Percentiles rank a stretch among this genome's conserved stretches.
These are phyloP conservation scores for Lepidostoma basale DNA, from an alignment of 1,140 invertebrate species.

Conservation along the genomic window DNA sequence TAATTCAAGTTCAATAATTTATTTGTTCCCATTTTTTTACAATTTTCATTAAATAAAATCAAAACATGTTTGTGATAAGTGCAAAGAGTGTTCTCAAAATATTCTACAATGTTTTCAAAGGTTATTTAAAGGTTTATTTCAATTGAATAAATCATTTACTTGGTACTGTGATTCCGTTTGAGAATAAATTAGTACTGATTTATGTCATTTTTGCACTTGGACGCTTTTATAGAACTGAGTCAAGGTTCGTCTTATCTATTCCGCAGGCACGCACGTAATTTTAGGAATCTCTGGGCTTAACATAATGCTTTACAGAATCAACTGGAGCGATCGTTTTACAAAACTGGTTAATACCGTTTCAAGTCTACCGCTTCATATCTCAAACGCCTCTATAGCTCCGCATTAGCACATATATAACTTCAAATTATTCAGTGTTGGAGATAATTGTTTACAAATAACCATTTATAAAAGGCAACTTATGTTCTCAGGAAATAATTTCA, in stretches of 20 bases:
- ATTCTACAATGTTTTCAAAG: too few relatives aligned
- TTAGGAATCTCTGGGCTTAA: background rate
- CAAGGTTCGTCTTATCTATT: background rate
- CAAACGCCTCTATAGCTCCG: slow-evolving; percentile 7
- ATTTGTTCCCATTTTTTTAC: too few relatives aligned
- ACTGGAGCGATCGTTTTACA: slow-evolving; percentile 2
- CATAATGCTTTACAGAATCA: slow-evolving; percentile 2
- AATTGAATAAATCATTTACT: too few relatives aligned
- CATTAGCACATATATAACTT: slow-evolving; percentile 7
- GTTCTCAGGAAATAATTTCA: too few relatives aligned
- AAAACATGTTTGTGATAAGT: too few relatives aligned
- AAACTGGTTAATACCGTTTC: slow-evolving; percentile 16
- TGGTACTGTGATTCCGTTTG: too few relatives aligned
- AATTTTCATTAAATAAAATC: too few relatives aligned
- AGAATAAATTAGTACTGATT: too few relatives aligned
- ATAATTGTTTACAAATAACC: background rate
- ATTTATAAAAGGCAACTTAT: background rate
- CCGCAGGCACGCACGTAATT: background rate
- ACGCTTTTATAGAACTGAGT: background rate
- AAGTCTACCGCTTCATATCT: slow-evolving; percentile 9
- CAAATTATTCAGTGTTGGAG: slow-evolving; percentile 11
- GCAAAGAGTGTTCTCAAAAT: too few relatives aligned
- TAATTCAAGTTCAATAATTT: too few relatives aligned
- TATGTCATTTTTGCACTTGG: too few relatives aligned
- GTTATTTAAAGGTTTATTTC: too few relatives aligned